phyloP scores from a whole-genome alignment of 2,888 invertebrate genomes.

The Ephialtes manifestator region DNA sequence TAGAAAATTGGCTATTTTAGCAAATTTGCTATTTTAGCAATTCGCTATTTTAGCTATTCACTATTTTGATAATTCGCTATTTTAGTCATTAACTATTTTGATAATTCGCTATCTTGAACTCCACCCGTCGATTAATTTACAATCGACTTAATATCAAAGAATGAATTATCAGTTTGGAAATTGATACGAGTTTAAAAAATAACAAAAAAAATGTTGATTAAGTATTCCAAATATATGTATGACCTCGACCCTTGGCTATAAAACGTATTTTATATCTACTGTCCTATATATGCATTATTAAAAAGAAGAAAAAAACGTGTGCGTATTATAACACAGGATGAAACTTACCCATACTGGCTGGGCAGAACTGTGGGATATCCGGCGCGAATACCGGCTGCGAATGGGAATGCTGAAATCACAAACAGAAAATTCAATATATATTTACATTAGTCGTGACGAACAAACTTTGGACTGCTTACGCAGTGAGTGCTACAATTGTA shows the following conservation, averaged over 20 bases:
- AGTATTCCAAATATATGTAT: not conserved
- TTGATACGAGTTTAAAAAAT: constrained; percentile 13
- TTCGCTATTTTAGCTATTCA: no score
- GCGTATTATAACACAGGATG: constrained; percentile 65
- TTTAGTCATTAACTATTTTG: no score
- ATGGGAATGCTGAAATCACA: constrained; percentile 89
- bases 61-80: no score
- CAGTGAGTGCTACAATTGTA: not conserved
- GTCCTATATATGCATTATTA: constrained; percentile 28
- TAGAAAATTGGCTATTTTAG: no score
- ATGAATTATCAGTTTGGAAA: constrained; percentile 8
- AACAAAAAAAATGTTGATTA: constrained; percentile 25
- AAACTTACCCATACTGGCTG: constrained; percentile 94
- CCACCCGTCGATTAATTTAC: not conserved
- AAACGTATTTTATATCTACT: constrained; percentile 24
- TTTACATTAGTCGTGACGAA: constrained; percentile 26
- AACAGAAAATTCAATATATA: constrained; percentile 65
- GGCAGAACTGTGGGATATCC: constrained; percentile 93
- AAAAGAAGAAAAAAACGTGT: constrained; percentile 34
- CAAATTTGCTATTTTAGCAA: no score
- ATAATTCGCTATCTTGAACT: no score
- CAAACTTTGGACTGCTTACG: not conserved
- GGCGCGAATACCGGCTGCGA: constrained; percentile 91
- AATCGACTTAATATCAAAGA: not conserved
- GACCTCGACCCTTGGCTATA: constrained; percentile 45